These are phyloP conservation scores for Paradisaea rubra DNA, from an alignment of 2,113 vertebrate species.

Conservation along the genomic window DNA sequence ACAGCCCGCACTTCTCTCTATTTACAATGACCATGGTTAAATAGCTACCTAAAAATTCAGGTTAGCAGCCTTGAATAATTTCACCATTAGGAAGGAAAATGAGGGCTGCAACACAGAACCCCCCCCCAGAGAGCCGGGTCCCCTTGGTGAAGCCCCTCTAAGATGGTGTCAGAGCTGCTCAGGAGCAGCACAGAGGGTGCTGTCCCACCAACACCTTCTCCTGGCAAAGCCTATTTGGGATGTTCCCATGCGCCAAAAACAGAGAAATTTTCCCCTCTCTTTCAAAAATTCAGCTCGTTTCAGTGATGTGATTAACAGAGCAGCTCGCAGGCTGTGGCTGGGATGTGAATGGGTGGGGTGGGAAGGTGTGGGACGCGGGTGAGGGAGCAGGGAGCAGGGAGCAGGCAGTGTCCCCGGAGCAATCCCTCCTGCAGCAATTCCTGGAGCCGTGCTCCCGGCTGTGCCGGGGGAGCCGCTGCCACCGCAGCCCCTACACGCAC, in stretches of 20 bases:
- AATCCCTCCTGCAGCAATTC: background rate
- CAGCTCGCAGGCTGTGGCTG: background rate
- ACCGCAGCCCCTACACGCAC: rapidly evolving
- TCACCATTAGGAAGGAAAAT: background rate
- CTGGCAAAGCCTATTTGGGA: background rate
- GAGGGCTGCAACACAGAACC: background rate
- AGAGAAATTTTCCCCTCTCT: rapidly evolving
- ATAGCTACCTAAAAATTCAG: background rate
- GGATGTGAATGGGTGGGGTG: background rate
- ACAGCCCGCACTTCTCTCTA: rapidly evolving
- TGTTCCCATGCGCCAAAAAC: background rate
- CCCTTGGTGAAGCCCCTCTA: background rate
- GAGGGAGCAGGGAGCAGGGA: background rate
- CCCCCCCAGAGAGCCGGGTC: rapidly evolving
- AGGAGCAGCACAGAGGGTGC: background rate
- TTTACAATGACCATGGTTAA: rapidly evolving
- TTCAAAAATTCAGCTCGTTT: background rate
- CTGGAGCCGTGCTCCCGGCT: rapidly evolving
- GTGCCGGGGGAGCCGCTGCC: rapidly evolving
- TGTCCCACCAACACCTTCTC: background rate
- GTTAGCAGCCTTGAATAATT: background rate
- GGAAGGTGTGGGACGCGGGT: background rate
- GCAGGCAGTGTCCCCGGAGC: background rate
- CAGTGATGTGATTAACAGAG: background rate
- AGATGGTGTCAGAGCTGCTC: background rate